Base-by-base conservation (phyloP, 1,140 invertebrate genomes). In the Drosophila oshimai region DNA sequence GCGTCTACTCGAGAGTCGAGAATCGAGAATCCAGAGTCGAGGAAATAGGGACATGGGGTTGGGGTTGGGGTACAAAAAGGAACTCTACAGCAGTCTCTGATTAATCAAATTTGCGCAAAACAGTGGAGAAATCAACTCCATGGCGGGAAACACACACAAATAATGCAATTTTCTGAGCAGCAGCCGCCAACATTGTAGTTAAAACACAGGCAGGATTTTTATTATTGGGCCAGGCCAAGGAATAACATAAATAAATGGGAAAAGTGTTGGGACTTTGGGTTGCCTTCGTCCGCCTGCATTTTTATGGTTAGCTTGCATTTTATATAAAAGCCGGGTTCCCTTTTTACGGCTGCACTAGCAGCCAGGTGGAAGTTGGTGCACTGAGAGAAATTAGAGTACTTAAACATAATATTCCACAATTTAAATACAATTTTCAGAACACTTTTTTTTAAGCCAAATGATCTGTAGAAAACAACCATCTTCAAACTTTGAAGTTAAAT, bases 91-190 rank as follows among this genome's bases (percentile, higher is more conserved):
- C 18, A 33, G 15, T 10, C 20, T 42, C 58, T 70, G 34, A 65
- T 74, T 83, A 83, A 83, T 83, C 79, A 74, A 84, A 83, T 83
- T 84, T 84, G 68, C 62, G 62, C 28, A 69, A 75, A 70, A 75
- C 44, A 54, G 33, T 45, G 58, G 51, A 62, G 45, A 70, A 71
- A 53, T 73, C 37, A 64, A 44, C 57, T 62, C 24, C 12, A 18
- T 24, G 55, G 55, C 41, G 58, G 34, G 47, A 37, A 37, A 47
- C 58, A 58, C 64, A 68, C 73, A 64, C 64, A 76, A 84, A 74
- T 84, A 86, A 86, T 84, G 80, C 80, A 86, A 86, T 86, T 80
- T 84, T 45, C 65, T 51, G 58, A 64, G 26, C 51, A 76, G 28
- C 54, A 46, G 34, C 51, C 57, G 47, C 22, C 78, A 72, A 84